A percentile compares a stretch with the other conserved stretches of the same genome.
phyloP scores from a whole-genome alignment of 2,888 invertebrate species.

The Melinaea menophilus region DNA sequence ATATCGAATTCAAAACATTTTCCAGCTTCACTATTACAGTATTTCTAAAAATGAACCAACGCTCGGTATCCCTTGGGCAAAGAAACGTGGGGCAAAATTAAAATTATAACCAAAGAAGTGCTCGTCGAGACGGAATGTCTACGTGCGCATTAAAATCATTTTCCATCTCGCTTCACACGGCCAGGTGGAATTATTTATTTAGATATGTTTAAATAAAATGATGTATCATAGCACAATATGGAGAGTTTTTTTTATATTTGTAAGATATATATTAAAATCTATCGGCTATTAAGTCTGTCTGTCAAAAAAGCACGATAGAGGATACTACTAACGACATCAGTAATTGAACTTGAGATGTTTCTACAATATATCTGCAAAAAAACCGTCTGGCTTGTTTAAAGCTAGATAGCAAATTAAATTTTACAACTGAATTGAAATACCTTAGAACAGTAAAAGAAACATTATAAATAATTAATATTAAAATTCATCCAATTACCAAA shows the following conservation, averaged over 20 bases:
- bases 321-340: no score
- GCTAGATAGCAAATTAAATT: no score
- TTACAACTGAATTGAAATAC: no score
- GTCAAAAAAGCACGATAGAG: no score
- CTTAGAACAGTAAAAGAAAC: no score
- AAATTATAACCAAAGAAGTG: conserved; percentile 55
- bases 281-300: no score
- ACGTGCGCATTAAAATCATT: conserved; percentile 18
- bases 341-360: no score
- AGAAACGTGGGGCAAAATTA: conserved; percentile 48
- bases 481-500: not conserved
- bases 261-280: no score
- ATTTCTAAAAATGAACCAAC: conserved; percentile 29
- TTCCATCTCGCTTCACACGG: conserved; percentile 8
- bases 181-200: not conserved
- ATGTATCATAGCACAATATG: not conserved
- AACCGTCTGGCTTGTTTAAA: no score
- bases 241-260: no score
- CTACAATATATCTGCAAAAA: no score
- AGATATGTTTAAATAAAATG: not conserved
- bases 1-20: conserved; percentile 2
- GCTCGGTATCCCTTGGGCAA: conserved; percentile 39
- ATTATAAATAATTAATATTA: not conserved
- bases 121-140: conserved; percentile 24
- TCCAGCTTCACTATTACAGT: conserved; percentile 9